Base-by-base conservation (phyloP, 1,140 invertebrate species). In the Cecropterus lyciades region DNA sequence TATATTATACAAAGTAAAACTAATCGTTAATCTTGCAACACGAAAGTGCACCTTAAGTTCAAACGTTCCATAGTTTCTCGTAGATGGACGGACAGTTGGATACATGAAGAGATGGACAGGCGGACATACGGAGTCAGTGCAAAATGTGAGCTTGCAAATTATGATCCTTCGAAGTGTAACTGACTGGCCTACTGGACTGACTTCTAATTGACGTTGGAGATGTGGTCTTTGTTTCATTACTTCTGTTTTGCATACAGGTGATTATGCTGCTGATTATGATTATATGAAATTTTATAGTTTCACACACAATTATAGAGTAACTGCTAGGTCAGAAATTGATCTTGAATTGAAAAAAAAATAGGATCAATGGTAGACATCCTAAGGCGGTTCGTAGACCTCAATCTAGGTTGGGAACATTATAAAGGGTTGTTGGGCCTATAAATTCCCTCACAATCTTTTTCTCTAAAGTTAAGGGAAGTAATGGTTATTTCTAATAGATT, bases 81-180 rank as follows among this genome's bases (percentile, higher is more conserved):
- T 43, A 43, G 40, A 16, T 16, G 27, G 49, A 30, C 49, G 3
- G 30, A 33, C 30, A 33, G 30, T 8, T 33, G 30, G 30, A 33
- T 33, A 33, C 10, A 37, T 37, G 33, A 37, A 37, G 33, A 37
- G 33, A 37, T 37, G 33, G 33, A 37, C 33, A 37, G 33, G 33
- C 33, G 33, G 27, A 52, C 14, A 52, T 27, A 51, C 20, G 11
- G 20, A 30, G 24, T 33, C 27, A 33, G 11, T 27, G 48, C 20
- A 27, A 49, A 49, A 51, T 52, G 27, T 52, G 14, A 15, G 27
- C 49, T 52, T 33, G 27, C 49, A 52, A 52, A 52, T 52, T 20
- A 15, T 52, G 27, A 15, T 52, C 33, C 48, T 27, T 51, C 24
- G 24, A 27, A 52, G n/a, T 52, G 17, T 27, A 14, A 30, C 24